Percentiles rank a stretch among this genome's conserved stretches.
These are phyloP conservation scores for Doryteuthis pealeii DNA, from an alignment of 1,140 invertebrate genomes.

Conservation along the genomic window DNA sequence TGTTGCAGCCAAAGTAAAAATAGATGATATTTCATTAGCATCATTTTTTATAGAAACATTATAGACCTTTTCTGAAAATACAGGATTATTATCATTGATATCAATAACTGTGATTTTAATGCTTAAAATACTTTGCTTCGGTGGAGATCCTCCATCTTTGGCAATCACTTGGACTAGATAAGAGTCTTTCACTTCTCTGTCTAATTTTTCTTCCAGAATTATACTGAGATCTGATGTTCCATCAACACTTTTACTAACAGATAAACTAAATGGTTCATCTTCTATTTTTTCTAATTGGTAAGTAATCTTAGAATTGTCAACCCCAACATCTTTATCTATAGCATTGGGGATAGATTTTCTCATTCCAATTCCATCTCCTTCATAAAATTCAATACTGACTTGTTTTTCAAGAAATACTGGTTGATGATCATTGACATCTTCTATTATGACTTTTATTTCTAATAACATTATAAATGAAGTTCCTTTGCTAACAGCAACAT, in stretches of 20 bases:
- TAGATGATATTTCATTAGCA: conserved; percentile 25
- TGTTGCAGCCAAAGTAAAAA: conserved; percentile 38
- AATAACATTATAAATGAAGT: neutral
- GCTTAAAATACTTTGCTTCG: conserved; percentile 34
- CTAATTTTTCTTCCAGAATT: conserved; percentile 34
- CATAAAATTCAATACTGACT: conserved; percentile 38
- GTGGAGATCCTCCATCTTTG: conserved; percentile 43
- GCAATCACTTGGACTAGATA: conserved; percentile 43
- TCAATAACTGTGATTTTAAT: conserved; percentile 72
- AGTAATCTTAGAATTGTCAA: conserved; percentile 32
- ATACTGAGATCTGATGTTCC: conserved; percentile 41
- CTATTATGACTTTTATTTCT: conserved; percentile 29
- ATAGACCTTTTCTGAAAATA: conserved; percentile 65
- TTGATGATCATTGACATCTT: conserved; percentile 52
- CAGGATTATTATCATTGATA: conserved; percentile 92
- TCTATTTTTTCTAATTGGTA: conserved; percentile 32
- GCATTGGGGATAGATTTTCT: conserved; percentile 23
- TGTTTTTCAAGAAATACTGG: conserved; percentile 40
- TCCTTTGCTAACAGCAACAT: conserved; percentile 16
- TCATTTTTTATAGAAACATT: conserved; percentile 71
- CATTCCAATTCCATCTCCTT: conserved; percentile 33
- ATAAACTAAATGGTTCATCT: conserved; percentile 33
- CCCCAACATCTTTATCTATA: conserved; percentile 43
- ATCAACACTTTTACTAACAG: conserved; percentile 30
- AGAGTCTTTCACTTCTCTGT: conserved; percentile 40